Evolutionary conservation across 2,797 vertebrate genomes (phyloP), one percentile per base, ranked within the genome.

Genomic region (Argyrosomus regius): DNA sequence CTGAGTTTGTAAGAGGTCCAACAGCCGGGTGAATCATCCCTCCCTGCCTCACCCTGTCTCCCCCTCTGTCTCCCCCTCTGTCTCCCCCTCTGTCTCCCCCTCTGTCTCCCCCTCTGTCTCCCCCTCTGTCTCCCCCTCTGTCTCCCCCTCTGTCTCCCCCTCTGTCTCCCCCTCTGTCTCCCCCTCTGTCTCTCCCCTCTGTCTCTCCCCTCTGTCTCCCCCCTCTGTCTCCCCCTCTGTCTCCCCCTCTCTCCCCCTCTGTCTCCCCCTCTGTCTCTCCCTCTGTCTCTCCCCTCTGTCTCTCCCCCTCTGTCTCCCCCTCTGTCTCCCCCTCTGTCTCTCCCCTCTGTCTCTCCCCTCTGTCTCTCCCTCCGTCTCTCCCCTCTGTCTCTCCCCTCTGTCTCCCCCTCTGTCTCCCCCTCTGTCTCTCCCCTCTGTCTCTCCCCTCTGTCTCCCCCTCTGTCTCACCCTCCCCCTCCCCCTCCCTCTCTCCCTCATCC

Each of bases 401-500:
- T 1, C 31, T 31, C 31, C 1, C 31, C 31, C 28, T 31, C 28
- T 6, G 28, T 31, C 4, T 31, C 28, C 4, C 5, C 31, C 6
- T 28, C 24, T 49, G 46, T 24, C 69, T n/a, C 61, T 91, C 67
- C 89, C 90, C 91, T 35, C 73, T 8, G 91, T 92, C 94, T 58
- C 95, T 2, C 49, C 18, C 13, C 3, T 93, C 72, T 24, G 48
- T 9, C 35, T 41, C 92, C 94, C 39, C 39, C n/a, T n/a, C n/a
- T n/a, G n/a, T n/a, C n/a, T n/a, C n/a, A n/a, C n/a, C n/a, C n/a
- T n/a, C n/a, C 92, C 94, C 88, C 92, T 70, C 5, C 86, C 88
- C 54, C 56, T 73, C 88, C 90, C 91, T 45, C 91, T 43, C 72
- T 8, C 92, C 92, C 94, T 61, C 95, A 90, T 92, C 93, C 88